phyloP scores from a whole-genome alignment of 1,140 invertebrate species.

The Papilio glaucus region DNA sequence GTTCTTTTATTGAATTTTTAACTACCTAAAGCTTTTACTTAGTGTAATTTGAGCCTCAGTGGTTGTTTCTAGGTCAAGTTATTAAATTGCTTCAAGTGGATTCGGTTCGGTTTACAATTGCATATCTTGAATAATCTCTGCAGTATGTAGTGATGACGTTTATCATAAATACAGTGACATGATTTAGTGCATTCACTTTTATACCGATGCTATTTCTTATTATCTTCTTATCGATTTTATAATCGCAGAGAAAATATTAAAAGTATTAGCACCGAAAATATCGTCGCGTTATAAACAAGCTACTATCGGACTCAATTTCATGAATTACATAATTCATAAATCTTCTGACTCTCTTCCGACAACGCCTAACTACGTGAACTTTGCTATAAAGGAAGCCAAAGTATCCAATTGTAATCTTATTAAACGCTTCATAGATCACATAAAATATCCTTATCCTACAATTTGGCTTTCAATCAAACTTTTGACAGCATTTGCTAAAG shows the following conservation, averaged over 20 bases:
- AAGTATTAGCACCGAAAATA: no score
- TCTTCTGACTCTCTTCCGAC: no score
- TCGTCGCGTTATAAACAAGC: no score
- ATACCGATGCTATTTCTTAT: no score
- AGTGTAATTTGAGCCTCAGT: conserved; percentile 14
- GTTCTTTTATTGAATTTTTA: conserved; percentile 17
- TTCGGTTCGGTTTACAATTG: background rate
- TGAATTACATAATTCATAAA: no score
- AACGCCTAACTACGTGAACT: no score
- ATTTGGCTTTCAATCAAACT: background rate
- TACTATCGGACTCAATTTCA: no score
- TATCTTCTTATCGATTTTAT: no score
- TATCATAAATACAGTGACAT: background rate
- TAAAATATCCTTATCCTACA: background rate
- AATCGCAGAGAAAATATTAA: no score
- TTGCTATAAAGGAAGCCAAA: no score
- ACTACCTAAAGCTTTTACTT: conserved; percentile 21
- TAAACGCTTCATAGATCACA: background rate
- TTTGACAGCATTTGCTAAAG: background rate
- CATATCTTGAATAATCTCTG: background rate
- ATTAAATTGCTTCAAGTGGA: background rate
- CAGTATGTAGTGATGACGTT: background rate
- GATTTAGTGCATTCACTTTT: no score
- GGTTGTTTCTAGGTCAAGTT: conserved; percentile 19
- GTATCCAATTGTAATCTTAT: background rate